A percentile compares a stretch with the other conserved stretches of the same genome.
Conservation (phyloP, 1,140 invertebrate genomes). For the Caligus rogercresseyi region DNA sequence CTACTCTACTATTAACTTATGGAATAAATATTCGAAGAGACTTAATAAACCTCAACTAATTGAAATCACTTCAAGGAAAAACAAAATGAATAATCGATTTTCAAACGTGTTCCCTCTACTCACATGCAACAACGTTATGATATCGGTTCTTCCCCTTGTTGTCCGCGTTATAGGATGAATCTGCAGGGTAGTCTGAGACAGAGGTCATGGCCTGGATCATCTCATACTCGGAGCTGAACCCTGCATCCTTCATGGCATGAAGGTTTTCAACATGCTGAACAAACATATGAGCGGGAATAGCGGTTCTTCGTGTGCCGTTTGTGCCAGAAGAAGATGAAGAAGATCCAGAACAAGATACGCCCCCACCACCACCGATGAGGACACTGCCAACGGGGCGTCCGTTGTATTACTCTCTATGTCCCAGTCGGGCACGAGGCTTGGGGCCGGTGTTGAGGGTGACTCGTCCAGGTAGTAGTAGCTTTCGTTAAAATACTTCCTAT, state of each 20-base stretch:
- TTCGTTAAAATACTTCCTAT: constrained; percentile 41
- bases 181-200: background rate
- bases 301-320: constrained; percentile 12
- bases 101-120: constrained; percentile 27
- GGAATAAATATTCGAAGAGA: constrained; percentile 8
- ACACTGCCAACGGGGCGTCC: constrained; percentile 37
- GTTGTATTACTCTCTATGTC: constrained; percentile 28
- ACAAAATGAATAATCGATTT: constrained; percentile 10
- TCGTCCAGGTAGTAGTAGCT: constrained; percentile 68
- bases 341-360: constrained; percentile 39
- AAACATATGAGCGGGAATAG: background rate
- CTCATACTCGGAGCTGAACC: constrained; percentile 77
- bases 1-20: constrained; percentile 5
- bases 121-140: constrained; percentile 57
- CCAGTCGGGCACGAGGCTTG: constrained; percentile 33
- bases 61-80: background rate
- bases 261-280: constrained; percentile 51
- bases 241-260: constrained; percentile 70
- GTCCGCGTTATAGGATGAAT: constrained; percentile 36
- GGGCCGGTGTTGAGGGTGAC: constrained; percentile 38
- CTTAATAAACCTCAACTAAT: constrained; percentile 14
- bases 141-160: constrained; percentile 88
- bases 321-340: constrained; percentile 33
- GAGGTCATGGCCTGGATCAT: constrained; percentile 42
- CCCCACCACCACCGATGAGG: too few relatives aligned